Evolutionary conservation across 2,113 vertebrate genomes (phyloP).

Genomic region (Ptychochromis oligacanthus): DNA sequence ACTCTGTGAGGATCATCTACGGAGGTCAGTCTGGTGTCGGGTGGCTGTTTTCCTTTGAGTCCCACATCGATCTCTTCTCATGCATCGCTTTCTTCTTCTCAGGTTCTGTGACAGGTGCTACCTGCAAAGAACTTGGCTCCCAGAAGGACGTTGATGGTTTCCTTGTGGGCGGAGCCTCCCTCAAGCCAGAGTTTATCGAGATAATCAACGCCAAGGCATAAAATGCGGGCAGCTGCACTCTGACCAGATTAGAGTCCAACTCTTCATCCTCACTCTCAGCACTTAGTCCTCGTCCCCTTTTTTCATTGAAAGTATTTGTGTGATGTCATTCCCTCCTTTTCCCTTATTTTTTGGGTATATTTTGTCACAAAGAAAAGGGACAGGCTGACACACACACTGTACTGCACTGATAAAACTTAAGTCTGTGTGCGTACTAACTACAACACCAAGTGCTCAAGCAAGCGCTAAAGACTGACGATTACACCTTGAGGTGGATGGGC

Average conservation of each 20-base stretch:
- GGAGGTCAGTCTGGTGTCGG: slow-evolving; percentile 83
- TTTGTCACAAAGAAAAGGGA: slow-evolving; percentile 52
- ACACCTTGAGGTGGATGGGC: slow-evolving; percentile 45
- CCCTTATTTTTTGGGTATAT: slow-evolving; percentile 26
- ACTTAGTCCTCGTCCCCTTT: slow-evolving; percentile 52
- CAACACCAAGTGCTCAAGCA: slow-evolving; percentile 57
- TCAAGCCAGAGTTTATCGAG: slow-evolving; percentile 95
- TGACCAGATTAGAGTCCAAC: slow-evolving; percentile 38
- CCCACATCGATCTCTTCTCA: neutral
- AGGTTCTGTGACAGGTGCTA: slow-evolving; percentile 94
- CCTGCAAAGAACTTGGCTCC: slow-evolving; percentile 92
- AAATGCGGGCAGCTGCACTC: slow-evolving; percentile 35
- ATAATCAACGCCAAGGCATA: slow-evolving; percentile 94
- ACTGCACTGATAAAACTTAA: slow-evolving; percentile 59
- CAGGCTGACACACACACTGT: slow-evolving; percentile 66
- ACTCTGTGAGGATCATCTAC: slow-evolving; percentile 93
- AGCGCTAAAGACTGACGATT: slow-evolving; percentile 28
- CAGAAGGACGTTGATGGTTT: slow-evolving; percentile 96
- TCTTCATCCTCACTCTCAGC: slow-evolving; percentile 39
- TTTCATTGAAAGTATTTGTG: slow-evolving; percentile 69
- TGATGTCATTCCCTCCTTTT: slow-evolving; percentile 66
- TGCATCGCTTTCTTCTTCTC: neutral
- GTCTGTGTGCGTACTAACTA: slow-evolving; percentile 53
- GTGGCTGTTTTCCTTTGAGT: neutral
- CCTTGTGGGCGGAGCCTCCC: slow-evolving; percentile 95